Base-by-base conservation (phyloP, 2,888 invertebrate species). In the Ceraclea dissimilis region DNA sequence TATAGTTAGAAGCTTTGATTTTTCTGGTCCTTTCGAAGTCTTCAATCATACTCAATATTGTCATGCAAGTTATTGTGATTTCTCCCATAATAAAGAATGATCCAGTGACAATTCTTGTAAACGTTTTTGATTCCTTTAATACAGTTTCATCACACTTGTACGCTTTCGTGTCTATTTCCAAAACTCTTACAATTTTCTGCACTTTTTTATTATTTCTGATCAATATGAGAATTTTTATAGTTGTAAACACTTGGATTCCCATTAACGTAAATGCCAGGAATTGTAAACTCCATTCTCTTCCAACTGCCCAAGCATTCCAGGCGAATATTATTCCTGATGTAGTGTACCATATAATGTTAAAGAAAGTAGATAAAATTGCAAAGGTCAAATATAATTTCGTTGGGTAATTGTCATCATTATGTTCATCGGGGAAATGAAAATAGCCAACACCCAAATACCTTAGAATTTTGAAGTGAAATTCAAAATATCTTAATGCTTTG, bases 181-280 rank as follows among this genome's bases (percentile, higher is more conserved):
- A 19, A 11, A 57, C 55, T 5, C 50, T n/a, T 20, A 60, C 52
- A 19, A 60, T 57, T 22, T 46, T 54, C 19, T 60, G 60, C 13
- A 60, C 54, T 11, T n/a, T 49, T 47, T 49, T 57, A 21, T 60
- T 60, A 31, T 57, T 60, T 46, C 54, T 60, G 11, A 60, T 57
- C 2, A 60, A 18, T 8, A 57, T 55, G 2, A 60, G 17, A 21
- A 52, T 54, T 46, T 60, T 60, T 8, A 57, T 49, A 6, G 47
- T 21, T n/a, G 54, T 49, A 34, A 60, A 57, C 2, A 49, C 44
- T 17, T 57, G 52, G 1, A 52, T 49, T 10, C 57, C 60, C 1
- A 51, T 39, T 13, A 55, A 22, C 1, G 52, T 54, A 18, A 44
- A 50, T 2, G 55, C 51, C 8, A 57, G 39, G 22, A 60, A 60